These are phyloP conservation scores for Hemaris fuciformis DNA, from an alignment of 2,888 invertebrate genomes.

Conservation along the genomic window DNA sequence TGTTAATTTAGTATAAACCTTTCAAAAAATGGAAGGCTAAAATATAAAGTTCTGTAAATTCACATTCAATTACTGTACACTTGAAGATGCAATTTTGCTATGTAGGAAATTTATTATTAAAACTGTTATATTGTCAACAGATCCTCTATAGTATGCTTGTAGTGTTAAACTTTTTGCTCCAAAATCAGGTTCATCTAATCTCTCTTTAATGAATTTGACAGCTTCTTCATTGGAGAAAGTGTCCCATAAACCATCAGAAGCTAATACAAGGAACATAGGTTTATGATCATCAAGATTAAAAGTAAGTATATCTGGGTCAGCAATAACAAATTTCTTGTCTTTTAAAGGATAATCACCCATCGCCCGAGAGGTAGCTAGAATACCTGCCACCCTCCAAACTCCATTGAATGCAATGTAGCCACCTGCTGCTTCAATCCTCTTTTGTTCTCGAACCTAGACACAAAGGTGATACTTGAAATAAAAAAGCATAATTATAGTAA, in stretches of 20 bases:
- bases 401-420: conserved; percentile 97
- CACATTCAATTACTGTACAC: conserved; percentile 35
- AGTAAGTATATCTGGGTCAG: conserved; percentile 96
- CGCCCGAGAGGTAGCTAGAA: conserved; percentile 95
- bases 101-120: conserved; percentile 92
- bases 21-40: conserved; percentile 26
- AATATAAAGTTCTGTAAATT: conserved; percentile 18
- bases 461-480: not conserved
- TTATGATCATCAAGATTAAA: conserved; percentile 93
- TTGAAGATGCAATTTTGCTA: conserved; percentile 51
- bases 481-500: no score
- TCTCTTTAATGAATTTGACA: conserved; percentile 91
- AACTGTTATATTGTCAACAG: conserved; percentile 97
- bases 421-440: conserved; percentile 96
- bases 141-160: conserved; percentile 95
- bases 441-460: conserved; percentile 91
- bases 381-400: conserved; percentile 97
- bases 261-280: conserved; percentile 94
- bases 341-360: conserved; percentile 97
- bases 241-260: conserved; percentile 98
- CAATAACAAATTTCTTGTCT: conserved; percentile 95
- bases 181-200: conserved; percentile 91
- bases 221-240: conserved; percentile 98
- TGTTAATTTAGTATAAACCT: conserved; percentile 18
- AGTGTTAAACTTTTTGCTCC: conserved; percentile 95